Base-by-base conservation (phyloP, 1,140 invertebrate genomes). In the Pemphigus obesinymphae region DNA sequence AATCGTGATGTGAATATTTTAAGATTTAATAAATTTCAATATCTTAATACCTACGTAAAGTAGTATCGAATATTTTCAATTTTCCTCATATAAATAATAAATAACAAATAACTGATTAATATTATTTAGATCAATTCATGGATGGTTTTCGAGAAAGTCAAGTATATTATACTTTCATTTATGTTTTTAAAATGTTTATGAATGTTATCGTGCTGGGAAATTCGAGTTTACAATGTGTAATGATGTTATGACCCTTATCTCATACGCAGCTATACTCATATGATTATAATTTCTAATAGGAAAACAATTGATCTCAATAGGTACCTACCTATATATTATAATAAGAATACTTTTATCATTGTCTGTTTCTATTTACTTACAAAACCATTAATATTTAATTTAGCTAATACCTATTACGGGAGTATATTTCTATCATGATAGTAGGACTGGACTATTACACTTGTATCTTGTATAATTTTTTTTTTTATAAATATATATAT, bases 121-220 rank as follows among this genome's bases (percentile, higher is more conserved):
- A 70, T 70, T 20, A 70, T 70, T 23, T 0, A 23, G 34, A 40
- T 68, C 17, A 68, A 43, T 23, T 40, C 34, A 43, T 70, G n/a
- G 37, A 34, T 40, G 66, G 37, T 40, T 70, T 43, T 70, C 23
- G 66, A 43, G 66, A 70, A 70, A 70, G 37, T 8, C 1, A 6
- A 55, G n/a, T n/a, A n/a, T 55, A 55, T 55, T 23, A 20, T 40
- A 70, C 37, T 70, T 70, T 43, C 66, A 13, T 70, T 70, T 70
- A 31, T 70, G 37, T 70, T 70, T 70, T 26, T 1, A 43, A 68
- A 70, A 70, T 70, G 23, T 43, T 43, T 43, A 70, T 37, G 63
- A 43, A 43, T 26, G n/a, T 26, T 13, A 70, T 66, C 31, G 10
- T n/a, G n/a, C n/a, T n/a, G n/a, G n/a, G n/a, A n/a, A n/a, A n/a